Conservation (phyloP, 2,113 vertebrate species). For the Bufo gargarizans region DNA sequence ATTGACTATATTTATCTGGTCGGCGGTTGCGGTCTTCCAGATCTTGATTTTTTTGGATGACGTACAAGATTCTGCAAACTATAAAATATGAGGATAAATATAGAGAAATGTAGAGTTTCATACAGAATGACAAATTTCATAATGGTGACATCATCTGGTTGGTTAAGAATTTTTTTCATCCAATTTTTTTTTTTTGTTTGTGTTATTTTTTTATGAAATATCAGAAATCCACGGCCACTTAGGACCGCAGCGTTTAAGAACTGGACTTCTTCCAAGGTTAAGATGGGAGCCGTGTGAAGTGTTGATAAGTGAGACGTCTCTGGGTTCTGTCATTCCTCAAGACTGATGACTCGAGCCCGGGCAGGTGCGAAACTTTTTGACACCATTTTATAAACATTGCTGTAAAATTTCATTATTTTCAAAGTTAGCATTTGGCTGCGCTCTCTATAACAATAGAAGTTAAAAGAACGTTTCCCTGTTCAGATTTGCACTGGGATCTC, state of each 20-base stretch:
- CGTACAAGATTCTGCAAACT: constrained; percentile 30
- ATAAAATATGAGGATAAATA: constrained; percentile 36
- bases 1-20: constrained; percentile 28
- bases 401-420: constrained; percentile 8
- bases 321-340: background rate
- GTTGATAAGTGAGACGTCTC: constrained; percentile 18
- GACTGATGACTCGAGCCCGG: background rate
- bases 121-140: background rate
- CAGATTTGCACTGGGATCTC: background rate
- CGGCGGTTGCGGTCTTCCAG: constrained; percentile 30
- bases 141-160: constrained; percentile 23
- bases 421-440: background rate
- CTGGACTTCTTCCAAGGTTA: constrained; percentile 1
- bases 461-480: background rate
- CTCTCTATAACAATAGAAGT: background rate
- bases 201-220: background rate
- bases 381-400: constrained; percentile 6
- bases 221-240: background rate
- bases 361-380: constrained; percentile 23
- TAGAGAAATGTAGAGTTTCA: constrained; percentile 36
- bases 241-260: background rate
- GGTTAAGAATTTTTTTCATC: background rate
- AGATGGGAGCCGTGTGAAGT: background rate
- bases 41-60: constrained; percentile 47
- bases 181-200: background rate